Evolutionary conservation across 2,888 invertebrate genomes (phyloP), one percentile per base, ranked within the genome.

Genomic region (Eristalis tenax): DNA sequence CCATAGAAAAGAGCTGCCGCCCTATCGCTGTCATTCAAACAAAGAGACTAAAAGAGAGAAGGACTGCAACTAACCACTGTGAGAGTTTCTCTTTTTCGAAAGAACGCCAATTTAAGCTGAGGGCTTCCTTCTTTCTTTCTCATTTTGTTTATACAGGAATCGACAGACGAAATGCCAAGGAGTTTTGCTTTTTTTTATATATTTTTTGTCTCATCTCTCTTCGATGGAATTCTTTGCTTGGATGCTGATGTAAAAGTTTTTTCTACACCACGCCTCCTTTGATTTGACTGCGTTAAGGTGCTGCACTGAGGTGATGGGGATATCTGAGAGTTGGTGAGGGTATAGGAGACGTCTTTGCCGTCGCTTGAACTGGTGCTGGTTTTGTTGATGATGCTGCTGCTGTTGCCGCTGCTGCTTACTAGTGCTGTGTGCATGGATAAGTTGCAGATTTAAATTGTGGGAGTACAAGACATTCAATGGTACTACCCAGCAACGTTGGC

Each of bases 181-280:
- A 28, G 38, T 56, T 76, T 35, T 40, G 23, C 4, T 77, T 73
- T 77, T 57, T 73, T 68, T 28, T 63, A 40, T 73, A 8, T 70
- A 84, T 84, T 78, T 79, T 83, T 78, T 83, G 82, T 83, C 82
- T 83, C 74, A 65, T 79, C 69, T 83, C 83, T 79, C 79, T 79
- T 59, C 70, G 70, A 80, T 70, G 75, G 57, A 84, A 80, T 80
- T 75, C 75, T 80, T 83, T 78, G 75, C 70, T 80, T 65, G 75
- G 70, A 84, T 84, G 79, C 75, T 84, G 80, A 84, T 84, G 80
- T 69, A 74, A 35, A 84, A 59, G 75, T 65, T 84, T 80, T 79
- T 76, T 79, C 79, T 71, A 84, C 80, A 84, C 83, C 83, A 84
- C 79, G 80, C 83, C 83, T 84, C 80, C 83, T 84, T 75, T 79